A percentile compares a stretch with the other conserved stretches of the same genome.
Conservation (phyloP, 2,797 vertebrate genomes). For the Myiotriccus ornatus region DNA sequence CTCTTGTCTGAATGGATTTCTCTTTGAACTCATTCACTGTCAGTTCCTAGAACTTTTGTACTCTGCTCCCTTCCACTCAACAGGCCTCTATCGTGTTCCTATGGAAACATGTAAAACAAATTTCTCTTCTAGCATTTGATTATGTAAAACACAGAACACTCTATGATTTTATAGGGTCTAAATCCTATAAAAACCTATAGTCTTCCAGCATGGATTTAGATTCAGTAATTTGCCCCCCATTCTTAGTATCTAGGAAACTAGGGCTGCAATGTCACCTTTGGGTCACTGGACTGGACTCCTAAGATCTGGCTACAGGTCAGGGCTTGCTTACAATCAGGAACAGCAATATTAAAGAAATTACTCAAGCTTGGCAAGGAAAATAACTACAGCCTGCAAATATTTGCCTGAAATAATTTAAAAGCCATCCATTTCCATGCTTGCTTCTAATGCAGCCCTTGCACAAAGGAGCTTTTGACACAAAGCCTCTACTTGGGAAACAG, state of each 20-base stretch:
- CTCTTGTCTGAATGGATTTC: neutral
- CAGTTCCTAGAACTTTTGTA: neutral
- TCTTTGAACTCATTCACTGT: constrained; percentile 18
- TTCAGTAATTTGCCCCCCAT: neutral
- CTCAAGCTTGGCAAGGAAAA: neutral
- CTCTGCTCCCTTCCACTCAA: neutral
- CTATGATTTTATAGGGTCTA: neutral
- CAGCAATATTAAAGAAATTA: neutral
- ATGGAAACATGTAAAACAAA: neutral
- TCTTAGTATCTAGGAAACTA: neutral
- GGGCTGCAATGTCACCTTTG: neutral
- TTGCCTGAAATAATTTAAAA: neutral
- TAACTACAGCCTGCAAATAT: neutral
- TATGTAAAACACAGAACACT: neutral
- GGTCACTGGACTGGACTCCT: neutral
- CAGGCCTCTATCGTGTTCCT: neutral
- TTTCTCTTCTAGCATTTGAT: neutral
- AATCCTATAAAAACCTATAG: neutral
- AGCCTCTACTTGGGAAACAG: neutral
- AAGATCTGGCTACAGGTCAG: neutral
- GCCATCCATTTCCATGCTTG: neutral
- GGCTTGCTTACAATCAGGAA: neutral
- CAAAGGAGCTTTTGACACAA: neutral
- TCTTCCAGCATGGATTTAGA: neutral
- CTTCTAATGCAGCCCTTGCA: neutral